phyloP scores from a whole-genome alignment of 2,888 invertebrate genomes.

The Steinernema carpocapsae region DNA sequence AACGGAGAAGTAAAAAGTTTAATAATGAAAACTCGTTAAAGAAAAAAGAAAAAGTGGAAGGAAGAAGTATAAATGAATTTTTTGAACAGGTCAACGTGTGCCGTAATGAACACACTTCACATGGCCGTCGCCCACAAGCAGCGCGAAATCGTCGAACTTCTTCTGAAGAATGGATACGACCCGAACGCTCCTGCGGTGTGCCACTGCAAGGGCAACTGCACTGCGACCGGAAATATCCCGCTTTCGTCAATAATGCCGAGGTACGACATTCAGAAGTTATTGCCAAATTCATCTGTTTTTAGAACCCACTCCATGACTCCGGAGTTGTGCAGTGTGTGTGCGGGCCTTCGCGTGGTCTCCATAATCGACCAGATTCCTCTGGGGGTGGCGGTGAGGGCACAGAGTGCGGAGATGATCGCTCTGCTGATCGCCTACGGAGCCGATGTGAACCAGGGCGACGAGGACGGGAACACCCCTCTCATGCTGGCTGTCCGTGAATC shows the following conservation, averaged over 20 bases:
- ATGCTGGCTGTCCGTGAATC: conserved; percentile 74
- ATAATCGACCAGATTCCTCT: conserved; percentile 73
- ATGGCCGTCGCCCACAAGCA: conserved; percentile 75
- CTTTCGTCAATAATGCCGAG: conserved; percentile 64
- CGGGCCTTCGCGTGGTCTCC: conserved; percentile 71
- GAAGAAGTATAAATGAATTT: not conserved
- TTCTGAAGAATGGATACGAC: conserved; percentile 72
- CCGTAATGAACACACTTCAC: conserved; percentile 72
- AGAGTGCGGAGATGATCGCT: conserved; percentile 73
- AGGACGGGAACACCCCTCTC: conserved; percentile 74
- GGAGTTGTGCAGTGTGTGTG: conserved; percentile 72
- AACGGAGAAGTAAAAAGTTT: no score
- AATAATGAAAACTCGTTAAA: no score
- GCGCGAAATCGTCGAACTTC: conserved; percentile 70
- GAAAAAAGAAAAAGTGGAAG: no score
- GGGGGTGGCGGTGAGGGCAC: conserved; percentile 74
- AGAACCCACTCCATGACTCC: conserved; percentile 64
- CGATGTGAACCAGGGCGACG: conserved; percentile 72
- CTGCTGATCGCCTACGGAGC: conserved; percentile 74
- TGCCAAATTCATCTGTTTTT: no score
- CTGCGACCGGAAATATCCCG: conserved; percentile 64
- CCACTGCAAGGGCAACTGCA: conserved; percentile 66
- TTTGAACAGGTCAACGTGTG: conserved; percentile 58
- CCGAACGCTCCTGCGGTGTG: conserved; percentile 73
- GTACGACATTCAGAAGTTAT: conserved; percentile 37